Evolutionary conservation across 1,140 invertebrate species (phyloP).

Genomic region (Cryptotermes secundus): DNA sequence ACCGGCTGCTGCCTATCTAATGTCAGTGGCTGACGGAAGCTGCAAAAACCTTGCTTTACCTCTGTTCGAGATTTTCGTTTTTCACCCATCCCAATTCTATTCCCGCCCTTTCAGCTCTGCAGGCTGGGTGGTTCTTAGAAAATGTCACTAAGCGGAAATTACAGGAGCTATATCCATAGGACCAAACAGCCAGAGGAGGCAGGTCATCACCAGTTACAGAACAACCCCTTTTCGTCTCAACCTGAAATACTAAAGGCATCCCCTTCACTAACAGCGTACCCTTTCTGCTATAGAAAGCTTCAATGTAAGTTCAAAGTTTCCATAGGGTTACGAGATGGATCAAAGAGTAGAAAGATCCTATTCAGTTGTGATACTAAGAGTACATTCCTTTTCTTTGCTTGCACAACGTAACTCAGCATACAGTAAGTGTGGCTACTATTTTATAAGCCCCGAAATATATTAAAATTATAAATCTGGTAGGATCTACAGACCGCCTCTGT

Average conservation of each 20-base stretch:
- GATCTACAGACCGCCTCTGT: too few species aligned
- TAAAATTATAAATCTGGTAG: too few species aligned
- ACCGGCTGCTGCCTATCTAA: neutral
- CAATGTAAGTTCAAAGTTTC: too few species aligned
- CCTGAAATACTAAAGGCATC: too few species aligned
- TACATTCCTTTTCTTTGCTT: too few species aligned
- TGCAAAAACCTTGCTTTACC: too few species aligned
- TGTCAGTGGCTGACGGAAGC: neutral
- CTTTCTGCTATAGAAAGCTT: too few species aligned
- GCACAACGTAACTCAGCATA: too few species aligned
- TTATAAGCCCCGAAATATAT: too few species aligned
- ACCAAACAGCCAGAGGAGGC: neutral
- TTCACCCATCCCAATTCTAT: neutral
- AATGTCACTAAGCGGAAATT: conserved; percentile 12
- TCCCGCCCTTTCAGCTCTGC: neutral
- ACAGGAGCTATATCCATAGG: neutral
- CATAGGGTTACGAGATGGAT: too few species aligned
- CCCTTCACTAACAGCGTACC: too few species aligned
- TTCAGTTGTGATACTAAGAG: neutral
- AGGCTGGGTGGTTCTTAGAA: neutral
- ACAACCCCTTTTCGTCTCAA: neutral
- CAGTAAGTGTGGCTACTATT: too few species aligned
- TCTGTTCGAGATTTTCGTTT: neutral
- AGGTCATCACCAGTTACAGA: neutral
- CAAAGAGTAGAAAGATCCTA: neutral